Base-by-base conservation (phyloP, 2,113 vertebrate species). In the Grus americana region DNA sequence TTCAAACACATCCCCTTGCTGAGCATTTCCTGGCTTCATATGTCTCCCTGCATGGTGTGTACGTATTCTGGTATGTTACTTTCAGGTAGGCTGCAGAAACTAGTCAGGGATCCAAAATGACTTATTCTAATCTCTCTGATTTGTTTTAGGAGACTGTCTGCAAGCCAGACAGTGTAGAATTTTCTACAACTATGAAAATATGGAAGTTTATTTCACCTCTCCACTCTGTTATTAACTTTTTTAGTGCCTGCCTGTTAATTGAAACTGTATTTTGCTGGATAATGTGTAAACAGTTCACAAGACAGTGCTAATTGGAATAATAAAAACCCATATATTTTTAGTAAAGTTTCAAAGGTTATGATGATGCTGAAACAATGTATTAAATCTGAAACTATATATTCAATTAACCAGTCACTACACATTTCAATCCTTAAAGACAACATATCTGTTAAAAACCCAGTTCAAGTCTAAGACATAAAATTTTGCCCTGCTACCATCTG, bases 21-120 rank as follows among this genome's bases (percentile, higher is more conserved):
- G 58, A 86, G 42, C 23, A 12, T 38, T 72, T 72, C 49, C 50
- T 40, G 46, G 34, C 21, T 65, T 74, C 2, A 2, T 44, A 20
- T 3, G 1, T 30, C 62, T 71, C 57, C 34, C 32, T 57, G 40
- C 32, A 15, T 0, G 0, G 17, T 17, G 32, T 8, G 7, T 2
- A 87, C 24, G 12, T 54, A 67, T 71, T 84, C 36, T 19, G n/a
- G 9, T 32, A 50, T 0, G 0, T 44, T 58, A 49, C 30, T 29
- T 68, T 29, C 29, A 93, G 52, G 50, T 8, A 75, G 32, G 40
- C 75, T 83, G 58, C 62, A 90, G 75, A 86, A 90, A 55, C 22
- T n/a, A 86, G 29, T 18, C 67, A 86, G 44, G 49, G 36, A 63
- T 57, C 44, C 36, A 86, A 55, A 88, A 73, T 22, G 20, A 58